Conservation (phyloP, 2,888 invertebrate genomes). For the Acheta domesticus region DNA sequence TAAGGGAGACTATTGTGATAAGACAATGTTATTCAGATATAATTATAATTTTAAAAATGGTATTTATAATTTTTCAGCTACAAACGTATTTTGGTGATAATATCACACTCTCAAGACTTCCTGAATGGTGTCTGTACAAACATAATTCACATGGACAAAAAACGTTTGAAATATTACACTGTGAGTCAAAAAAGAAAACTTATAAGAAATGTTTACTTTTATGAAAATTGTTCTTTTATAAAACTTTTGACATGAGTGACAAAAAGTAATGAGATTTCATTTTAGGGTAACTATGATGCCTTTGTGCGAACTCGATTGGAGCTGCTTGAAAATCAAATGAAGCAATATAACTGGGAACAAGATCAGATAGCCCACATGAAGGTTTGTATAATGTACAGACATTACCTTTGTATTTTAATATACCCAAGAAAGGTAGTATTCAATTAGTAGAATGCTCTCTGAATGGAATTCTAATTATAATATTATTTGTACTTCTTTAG, state of each 20-base stretch:
- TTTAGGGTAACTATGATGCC: slow-evolving; percentile 89
- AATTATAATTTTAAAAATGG: too few relatives aligned
- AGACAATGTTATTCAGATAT: too few relatives aligned
- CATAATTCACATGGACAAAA: slow-evolving; percentile 92
- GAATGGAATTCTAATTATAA: background rate
- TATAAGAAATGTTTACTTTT: too few relatives aligned
- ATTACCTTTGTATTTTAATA: background rate
- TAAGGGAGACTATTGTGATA: too few relatives aligned
- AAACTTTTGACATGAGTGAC: too few relatives aligned
- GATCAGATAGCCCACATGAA: slow-evolving; percentile 99
- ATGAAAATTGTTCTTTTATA: too few relatives aligned
- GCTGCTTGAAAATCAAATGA: slow-evolving; percentile 95
- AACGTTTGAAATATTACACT: slow-evolving; percentile 89
- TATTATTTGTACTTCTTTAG: too few relatives aligned
- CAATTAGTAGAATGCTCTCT: background rate
- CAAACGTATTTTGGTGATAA: slow-evolving; percentile 92
- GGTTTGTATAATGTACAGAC: slow-evolving; percentile 49
- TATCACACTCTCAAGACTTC: slow-evolving; percentile 99
- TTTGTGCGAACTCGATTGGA: slow-evolving; percentile 93
- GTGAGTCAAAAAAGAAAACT: slow-evolving; percentile 49
- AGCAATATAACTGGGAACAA: slow-evolving; percentile 99
- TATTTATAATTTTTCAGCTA: slow-evolving; percentile 57
- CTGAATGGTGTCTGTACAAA: slow-evolving; percentile 96
- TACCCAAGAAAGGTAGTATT: too few relatives aligned
- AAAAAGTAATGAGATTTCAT: slow-evolving; percentile 8